Base-by-base conservation (phyloP, 2,113 vertebrate species). In the Gallinago media region DNA sequence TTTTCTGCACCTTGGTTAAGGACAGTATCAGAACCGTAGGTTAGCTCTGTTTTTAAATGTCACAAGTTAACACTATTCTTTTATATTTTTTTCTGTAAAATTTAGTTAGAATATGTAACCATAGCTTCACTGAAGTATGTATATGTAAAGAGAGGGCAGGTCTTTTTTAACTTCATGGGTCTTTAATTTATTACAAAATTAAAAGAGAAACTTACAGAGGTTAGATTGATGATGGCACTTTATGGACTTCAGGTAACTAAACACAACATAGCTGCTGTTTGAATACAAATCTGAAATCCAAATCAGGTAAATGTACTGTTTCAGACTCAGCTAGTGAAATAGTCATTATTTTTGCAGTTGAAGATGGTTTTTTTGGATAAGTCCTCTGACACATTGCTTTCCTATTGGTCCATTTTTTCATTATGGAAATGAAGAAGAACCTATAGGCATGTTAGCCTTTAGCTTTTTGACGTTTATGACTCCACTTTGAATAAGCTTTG, bases 401-500 rank as follows among this genome's bases (percentile, higher is more conserved):
- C 23, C n/a, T 91, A 15, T 47, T 82, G 82, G 65, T 94, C 23
- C 17, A 10, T 65, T 78, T 76, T 86, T 81, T 56, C 20, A 36
- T 88, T 85, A 47, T 38, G 72, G 54, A 46, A 92, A 46, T 68
- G 58, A 89, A 46, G 54, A 95, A 67, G 85, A 78, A 88, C 27
- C 42, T 83, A 16, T 62, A 77, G 81, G 26, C 49, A 58, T 55
- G 26, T 71, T 92, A 87, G 40, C 66, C 67, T 85, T 94, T 65
- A 93, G 44, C 47, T 88, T 86, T 89, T 88, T 93, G 72, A 76
- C 1, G 0, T 94, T 97, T 97, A 77, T 94, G 50, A 66, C 90
- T 97, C 81, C 89, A 70, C 79, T 61, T 94, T 94, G 94, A 97
- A 95, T 95, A 89, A 96, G 70, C 34, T 96, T 94, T 92, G 82